These are phyloP conservation scores for Strix uralensis DNA, from an alignment of 2,113 vertebrate genomes.

Conservation along the genomic window DNA sequence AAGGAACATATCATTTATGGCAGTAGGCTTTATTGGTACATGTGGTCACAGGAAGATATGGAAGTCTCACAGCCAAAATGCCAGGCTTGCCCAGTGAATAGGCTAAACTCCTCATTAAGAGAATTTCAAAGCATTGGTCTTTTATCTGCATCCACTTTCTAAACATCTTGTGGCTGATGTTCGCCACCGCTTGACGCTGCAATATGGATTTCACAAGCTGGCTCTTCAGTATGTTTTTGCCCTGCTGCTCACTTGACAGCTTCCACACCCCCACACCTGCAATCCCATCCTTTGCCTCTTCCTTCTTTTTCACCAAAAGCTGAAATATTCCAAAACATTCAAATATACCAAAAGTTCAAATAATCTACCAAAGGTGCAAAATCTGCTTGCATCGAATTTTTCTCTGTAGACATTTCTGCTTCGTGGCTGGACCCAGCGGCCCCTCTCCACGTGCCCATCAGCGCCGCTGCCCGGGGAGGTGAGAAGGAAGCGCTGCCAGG, in stretches of 20 bases:
- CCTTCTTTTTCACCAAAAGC: background rate
- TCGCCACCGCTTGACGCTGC: background rate
- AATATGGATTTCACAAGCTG: background rate
- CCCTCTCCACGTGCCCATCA: rapidly evolving
- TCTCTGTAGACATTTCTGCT: rapidly evolving
- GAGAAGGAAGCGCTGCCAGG: too few species aligned
- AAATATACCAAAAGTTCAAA: background rate
- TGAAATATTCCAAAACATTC: background rate
- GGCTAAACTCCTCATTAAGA: background rate
- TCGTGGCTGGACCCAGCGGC: background rate
- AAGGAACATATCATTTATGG: background rate
- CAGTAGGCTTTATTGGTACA: background rate
- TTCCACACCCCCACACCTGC: background rate
- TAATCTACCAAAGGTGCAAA: rapidly evolving
- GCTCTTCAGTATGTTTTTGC: background rate
- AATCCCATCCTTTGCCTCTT: background rate
- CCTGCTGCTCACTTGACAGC: background rate
- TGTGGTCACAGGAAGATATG: rapidly evolving
- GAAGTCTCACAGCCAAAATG: background rate
- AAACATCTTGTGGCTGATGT: background rate
- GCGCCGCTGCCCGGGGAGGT: rapidly evolving
- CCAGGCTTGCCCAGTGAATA: background rate
- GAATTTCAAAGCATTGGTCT: background rate
- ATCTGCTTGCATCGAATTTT: rapidly evolving
- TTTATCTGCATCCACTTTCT: background rate